These are phyloP conservation scores for Pseudomyrmex pallidus DNA, from an alignment of 1,140 invertebrate species.

Conservation along the genomic window DNA sequence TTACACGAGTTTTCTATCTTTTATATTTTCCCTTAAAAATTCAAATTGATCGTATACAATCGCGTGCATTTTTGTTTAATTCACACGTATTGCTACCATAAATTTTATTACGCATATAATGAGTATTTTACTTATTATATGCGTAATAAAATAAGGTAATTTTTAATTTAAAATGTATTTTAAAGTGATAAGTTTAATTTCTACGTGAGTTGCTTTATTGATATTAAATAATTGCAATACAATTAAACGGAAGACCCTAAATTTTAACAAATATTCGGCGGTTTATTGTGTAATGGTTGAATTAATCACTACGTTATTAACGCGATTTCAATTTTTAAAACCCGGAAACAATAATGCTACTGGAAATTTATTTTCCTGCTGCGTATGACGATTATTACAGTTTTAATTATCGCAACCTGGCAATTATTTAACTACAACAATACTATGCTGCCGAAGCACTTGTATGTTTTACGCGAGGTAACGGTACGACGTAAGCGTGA, in stretches of 20 bases:
- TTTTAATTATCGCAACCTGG: conserved; percentile 23
- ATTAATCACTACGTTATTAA: background rate
- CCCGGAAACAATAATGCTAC: background rate
- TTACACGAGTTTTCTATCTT: too few relatives aligned
- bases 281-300: conserved; percentile 5
- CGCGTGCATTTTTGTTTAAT: too few relatives aligned
- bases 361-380: background rate
- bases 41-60: too few relatives aligned
- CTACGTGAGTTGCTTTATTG: background rate
- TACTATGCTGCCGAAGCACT: conserved; percentile 4
- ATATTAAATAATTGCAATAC: background rate
- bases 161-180: background rate
- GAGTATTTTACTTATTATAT: too few relatives aligned
- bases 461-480: conserved; percentile 19
- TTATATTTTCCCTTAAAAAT: too few relatives aligned
- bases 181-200: background rate
- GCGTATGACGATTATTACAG: conserved; percentile 2
- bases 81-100: too few relatives aligned
- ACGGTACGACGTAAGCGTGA: conserved; percentile 16
- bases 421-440: conserved; percentile 28
- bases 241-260: background rate
- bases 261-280: conserved; percentile 9
- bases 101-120: conserved; percentile 4
- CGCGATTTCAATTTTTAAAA: background rate
- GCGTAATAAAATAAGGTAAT: too few relatives aligned